Conservation (phyloP, 1,140 invertebrate species). For the Macrobrachium rosenbergii region DNA sequence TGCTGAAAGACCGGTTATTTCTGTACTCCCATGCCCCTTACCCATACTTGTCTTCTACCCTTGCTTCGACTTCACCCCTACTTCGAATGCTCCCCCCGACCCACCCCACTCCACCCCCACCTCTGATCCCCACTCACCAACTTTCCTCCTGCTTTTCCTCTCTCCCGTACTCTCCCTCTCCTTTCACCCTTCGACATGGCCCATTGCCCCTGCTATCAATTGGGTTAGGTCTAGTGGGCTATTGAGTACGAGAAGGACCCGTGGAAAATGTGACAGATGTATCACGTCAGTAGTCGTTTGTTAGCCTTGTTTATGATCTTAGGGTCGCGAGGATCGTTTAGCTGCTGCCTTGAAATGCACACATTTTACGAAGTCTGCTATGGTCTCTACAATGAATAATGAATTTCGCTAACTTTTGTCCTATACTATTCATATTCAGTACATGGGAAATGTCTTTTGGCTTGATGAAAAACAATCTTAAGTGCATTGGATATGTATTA, state of each 20-base stretch:
- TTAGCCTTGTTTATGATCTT: conserved; percentile 54
- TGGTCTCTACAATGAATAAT: not conserved
- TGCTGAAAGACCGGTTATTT: not conserved
- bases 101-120: not conserved
- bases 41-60: not conserved
- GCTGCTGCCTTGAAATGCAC: not conserved
- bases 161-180: not conserved
- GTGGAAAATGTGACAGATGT: conserved; percentile 64
- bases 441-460: too few relatives aligned
- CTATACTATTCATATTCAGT: not conserved
- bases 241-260: conserved; percentile 60
- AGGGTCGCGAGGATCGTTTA: not conserved
- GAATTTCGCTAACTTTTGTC: not conserved
- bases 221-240: conserved; percentile 62
- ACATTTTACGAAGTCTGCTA: not conserved
- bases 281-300: conserved; percentile 60
- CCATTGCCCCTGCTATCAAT: conserved; percentile 61
- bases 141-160: not conserved
- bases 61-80: not conserved
- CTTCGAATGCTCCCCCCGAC: not conserved
- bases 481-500: too few relatives aligned
- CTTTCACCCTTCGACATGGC: conserved; percentile 38
- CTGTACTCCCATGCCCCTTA: not conserved
- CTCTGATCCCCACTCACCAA: not conserved
- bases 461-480: too few relatives aligned